These are phyloP conservation scores for Epirrhoe tristata DNA, from an alignment of 2,888 invertebrate genomes.

Conservation along the genomic window DNA sequence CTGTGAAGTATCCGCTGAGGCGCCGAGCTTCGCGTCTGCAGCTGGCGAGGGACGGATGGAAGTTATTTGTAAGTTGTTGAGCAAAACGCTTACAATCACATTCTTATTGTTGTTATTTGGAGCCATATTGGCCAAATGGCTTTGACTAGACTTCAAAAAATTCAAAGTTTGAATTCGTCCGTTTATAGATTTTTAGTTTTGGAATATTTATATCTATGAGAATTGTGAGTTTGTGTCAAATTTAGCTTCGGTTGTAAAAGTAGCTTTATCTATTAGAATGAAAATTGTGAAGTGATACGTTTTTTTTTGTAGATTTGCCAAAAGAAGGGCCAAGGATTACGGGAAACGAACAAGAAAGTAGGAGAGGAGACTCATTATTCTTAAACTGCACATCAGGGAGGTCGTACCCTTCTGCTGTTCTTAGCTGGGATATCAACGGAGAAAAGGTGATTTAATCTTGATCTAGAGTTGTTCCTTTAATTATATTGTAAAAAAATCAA, in stretches of 20 bases:
- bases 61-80: constrained; percentile 89
- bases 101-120: neutral
- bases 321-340: constrained; percentile 91
- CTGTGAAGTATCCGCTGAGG: constrained; percentile 92
- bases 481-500: too few relatives aligned
- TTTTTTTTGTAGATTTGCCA: constrained; percentile 83
- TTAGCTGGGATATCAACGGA: constrained; percentile 92
- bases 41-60: constrained; percentile 92
- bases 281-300: neutral
- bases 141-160: too few relatives aligned
- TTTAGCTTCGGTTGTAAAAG: too few relatives aligned
- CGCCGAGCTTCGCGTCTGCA: constrained; percentile 91
- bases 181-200: too few relatives aligned
- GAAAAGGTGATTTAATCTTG: constrained; percentile 84
- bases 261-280: neutral
- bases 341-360: constrained; percentile 90
- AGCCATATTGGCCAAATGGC: too few relatives aligned
- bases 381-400: constrained; percentile 92
- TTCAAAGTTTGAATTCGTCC: too few relatives aligned
- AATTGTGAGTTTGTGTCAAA: too few relatives aligned
- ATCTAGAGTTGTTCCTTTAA: neutral
- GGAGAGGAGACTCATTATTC: constrained; percentile 90
- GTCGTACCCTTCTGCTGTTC: constrained; percentile 90
- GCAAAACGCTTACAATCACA: neutral
- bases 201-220: too few relatives aligned